These are phyloP conservation scores for Microchrysa polita DNA, from an alignment of 2,888 invertebrate genomes.

Conservation along the genomic window DNA sequence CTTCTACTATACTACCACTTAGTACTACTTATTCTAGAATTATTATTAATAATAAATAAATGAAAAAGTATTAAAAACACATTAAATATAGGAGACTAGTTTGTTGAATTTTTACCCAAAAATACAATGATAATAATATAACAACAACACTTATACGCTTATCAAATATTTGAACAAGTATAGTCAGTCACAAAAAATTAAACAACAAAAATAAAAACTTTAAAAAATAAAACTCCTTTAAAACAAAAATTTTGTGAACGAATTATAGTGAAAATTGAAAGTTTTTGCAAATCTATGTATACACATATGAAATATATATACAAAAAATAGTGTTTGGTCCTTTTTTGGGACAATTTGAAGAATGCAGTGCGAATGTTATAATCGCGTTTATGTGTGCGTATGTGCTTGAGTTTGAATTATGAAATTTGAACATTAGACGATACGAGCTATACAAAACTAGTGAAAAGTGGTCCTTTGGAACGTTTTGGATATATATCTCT, in stretches of 20 bases:
- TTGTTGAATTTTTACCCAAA: slow-evolving; percentile 39
- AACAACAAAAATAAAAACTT: too few species aligned
- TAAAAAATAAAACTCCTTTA: too few species aligned
- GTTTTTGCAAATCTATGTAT: slow-evolving; percentile 33
- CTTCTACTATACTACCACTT: slow-evolving; percentile 37
- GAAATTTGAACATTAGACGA: slow-evolving; percentile 4
- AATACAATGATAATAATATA: slow-evolving; percentile 37
- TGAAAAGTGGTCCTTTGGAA: too few species aligned
- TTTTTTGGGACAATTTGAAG: slow-evolving; percentile 28
- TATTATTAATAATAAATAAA: slow-evolving; percentile 27
- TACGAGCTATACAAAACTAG: background rate
- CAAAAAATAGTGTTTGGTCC: slow-evolving; percentile 30
- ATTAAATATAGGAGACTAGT: slow-evolving; percentile 38
- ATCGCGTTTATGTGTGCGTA: too few species aligned
- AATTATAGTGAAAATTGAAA: slow-evolving; percentile 23
- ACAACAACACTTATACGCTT: slow-evolving; percentile 39
- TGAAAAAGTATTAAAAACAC: slow-evolving; percentile 13
- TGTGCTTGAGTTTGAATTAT: slow-evolving; percentile 38
- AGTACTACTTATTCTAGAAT: slow-evolving; percentile 13
- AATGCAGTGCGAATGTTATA: slow-evolving; percentile 29
- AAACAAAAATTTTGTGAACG: slow-evolving; percentile 21
- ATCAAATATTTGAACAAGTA: slow-evolving; percentile 22
- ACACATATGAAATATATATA: background rate
- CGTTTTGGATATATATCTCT: too few species aligned
- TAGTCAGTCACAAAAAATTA: too few species aligned